Evolutionary conservation across 2,113 vertebrate species (phyloP).

Genomic region (Melanocharis versteri): DNA sequence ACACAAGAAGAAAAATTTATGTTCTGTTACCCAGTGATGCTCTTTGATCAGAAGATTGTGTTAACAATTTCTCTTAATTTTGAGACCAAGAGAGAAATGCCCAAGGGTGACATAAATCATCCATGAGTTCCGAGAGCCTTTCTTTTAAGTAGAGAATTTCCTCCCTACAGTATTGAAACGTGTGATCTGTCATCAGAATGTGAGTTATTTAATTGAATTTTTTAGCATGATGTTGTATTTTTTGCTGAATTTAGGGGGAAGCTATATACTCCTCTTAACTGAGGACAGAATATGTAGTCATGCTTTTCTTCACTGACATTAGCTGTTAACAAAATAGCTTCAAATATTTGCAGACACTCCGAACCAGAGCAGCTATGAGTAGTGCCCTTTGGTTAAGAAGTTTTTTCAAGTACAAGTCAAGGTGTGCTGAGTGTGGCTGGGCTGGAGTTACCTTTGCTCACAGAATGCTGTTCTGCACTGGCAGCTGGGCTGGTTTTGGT

Average conservation of each 20-base stretch:
- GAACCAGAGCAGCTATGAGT: background rate
- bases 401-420: background rate
- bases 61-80: constrained; percentile 39
- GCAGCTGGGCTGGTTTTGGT: fast-evolving
- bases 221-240: background rate
- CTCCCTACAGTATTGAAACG: background rate
- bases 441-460: background rate
- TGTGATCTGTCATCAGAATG: constrained; percentile 9
- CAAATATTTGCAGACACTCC: background rate
- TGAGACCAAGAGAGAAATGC: background rate
- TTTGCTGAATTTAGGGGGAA: background rate
- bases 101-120: constrained; percentile 20
- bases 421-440: background rate
- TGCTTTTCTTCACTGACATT: background rate
- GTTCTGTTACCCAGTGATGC: background rate
- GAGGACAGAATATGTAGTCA: background rate
- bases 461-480: background rate
- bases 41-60: constrained; percentile 37
- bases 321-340: background rate
- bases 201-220: background rate
- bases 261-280: background rate
- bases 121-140: background rate
- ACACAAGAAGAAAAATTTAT: background rate
- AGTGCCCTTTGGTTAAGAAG: background rate
- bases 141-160: constrained; percentile 7